Evolutionary conservation across 1,140 invertebrate genomes (phyloP).

Genomic region (Bombus affinis): DNA sequence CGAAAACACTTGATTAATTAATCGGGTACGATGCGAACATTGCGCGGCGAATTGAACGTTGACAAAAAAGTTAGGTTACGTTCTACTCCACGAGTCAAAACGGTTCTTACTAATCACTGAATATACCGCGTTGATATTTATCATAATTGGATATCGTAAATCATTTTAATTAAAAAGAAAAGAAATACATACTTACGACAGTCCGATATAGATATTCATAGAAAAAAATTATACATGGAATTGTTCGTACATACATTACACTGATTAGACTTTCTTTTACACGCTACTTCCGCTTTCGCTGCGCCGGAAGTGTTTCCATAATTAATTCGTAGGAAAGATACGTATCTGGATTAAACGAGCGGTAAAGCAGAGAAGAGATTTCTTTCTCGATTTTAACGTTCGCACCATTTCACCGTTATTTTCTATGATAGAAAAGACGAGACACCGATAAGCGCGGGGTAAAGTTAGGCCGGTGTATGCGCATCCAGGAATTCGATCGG

Average conservation of each 20-base stretch:
- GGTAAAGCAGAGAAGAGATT: slow-evolving; percentile 37
- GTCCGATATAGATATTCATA: background rate
- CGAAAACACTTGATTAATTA: slow-evolving; percentile 62
- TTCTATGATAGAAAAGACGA: background rate
- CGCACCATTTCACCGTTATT: slow-evolving; percentile 23
- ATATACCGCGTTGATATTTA: slow-evolving; percentile 27
- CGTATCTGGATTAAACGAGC: slow-evolving; percentile 52
- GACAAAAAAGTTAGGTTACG: background rate
- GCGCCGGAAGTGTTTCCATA: slow-evolving; percentile 58
- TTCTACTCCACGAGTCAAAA: slow-evolving; percentile 40
- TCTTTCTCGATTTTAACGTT: slow-evolving; percentile 41
- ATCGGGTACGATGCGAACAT: slow-evolving; percentile 41
- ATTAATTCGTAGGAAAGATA: slow-evolving; percentile 62
- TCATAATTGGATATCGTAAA: slow-evolving; percentile 48
- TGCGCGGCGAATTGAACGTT: slow-evolving; percentile 26
- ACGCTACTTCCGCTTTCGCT: slow-evolving; percentile 66
- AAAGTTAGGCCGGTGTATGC: background rate
- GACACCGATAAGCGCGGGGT: background rate
- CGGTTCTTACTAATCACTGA: slow-evolving; percentile 37
- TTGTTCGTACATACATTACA: slow-evolving; percentile 23
- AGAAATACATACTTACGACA: background rate
- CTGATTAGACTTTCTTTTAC: slow-evolving; percentile 61
- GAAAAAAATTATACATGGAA: slow-evolving; percentile 4
- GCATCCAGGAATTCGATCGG: background rate
- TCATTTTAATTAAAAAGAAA: slow-evolving; percentile 55